Evolutionary conservation across 1,140 invertebrate genomes (phyloP), one percentile per base, ranked within the genome.

Genomic region (Melanaphis sacchari): DNA sequence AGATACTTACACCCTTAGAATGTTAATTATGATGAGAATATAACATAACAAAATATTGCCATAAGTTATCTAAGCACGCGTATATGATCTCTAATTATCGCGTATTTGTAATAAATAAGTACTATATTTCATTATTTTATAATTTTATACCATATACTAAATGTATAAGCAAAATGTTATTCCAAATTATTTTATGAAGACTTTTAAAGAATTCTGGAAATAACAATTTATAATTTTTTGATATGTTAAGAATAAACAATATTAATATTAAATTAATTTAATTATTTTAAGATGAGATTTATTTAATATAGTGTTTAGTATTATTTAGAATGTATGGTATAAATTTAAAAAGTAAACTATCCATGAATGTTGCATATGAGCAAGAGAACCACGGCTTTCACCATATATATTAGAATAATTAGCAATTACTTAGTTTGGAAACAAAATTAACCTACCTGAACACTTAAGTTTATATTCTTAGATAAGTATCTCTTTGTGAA

Each of bases 381-480:
- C 24, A 52, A 54, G 22, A 90, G 88, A 90, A 9, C 15, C 1
- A 66, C 26, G 52, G 18, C 89, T 90, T 90, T 90, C 89, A 90
- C 89, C 22, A 59, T 38, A 66, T 18, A 90, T 43, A 90, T 89
- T 54, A 90, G 52, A 90, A 90, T 40, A 66, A 90, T 90, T 90
- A 90, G 38, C 24, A 54, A 90, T 90, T 90, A 90, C 38, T 41
- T 66, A 52, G 89, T 66, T 90, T 90, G 89, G 89, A 66, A 90
- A 90, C 89, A 26, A 59, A 66, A 90, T 90, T 59, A 90, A 59
- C 38, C 52, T 90, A 90, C 31, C 52, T 41, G 52, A 66, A 38
- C 89, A 66, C 26, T 54, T 22, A 24, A 52, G 87, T n/a, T 52
- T 52, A 38, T 3, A 89, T 54, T 54, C 26, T 6, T 66, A 90